phyloP scores from a whole-genome alignment of 2,888 invertebrate genomes.

The Xestia ashworthii region DNA sequence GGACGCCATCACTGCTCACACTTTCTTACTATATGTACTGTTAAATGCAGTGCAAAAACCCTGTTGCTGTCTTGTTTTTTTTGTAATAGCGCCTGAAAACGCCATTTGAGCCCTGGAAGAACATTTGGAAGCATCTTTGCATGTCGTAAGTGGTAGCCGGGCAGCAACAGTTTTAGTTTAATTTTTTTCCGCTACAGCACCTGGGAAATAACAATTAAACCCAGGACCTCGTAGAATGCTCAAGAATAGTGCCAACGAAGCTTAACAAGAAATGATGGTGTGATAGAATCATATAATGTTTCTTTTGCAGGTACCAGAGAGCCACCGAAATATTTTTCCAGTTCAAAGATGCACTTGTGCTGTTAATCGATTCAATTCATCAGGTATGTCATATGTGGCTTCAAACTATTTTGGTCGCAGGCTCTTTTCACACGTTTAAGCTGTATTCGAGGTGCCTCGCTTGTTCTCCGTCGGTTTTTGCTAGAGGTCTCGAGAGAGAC shows the following conservation, averaged over 20 bases:
- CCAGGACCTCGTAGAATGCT: neutral
- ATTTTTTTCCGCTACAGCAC: neutral
- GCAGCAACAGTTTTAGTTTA: neutral
- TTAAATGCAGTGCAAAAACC: neutral
- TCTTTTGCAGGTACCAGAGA: conserved; percentile 79
- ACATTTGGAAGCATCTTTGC: neutral
- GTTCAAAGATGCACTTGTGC: conserved; percentile 83
- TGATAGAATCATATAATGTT: neutral
- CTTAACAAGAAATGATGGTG: neutral
- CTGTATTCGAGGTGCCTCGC: neutral
- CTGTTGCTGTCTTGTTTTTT: neutral
- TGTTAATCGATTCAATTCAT: conserved; percentile 85
- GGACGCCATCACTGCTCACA: neutral
- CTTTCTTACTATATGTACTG: neutral
- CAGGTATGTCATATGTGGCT: conserved; percentile 74
- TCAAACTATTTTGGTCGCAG: neutral
- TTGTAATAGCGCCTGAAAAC: neutral
- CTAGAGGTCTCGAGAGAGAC: neutral
- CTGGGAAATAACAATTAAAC: neutral
- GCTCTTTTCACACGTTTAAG: neutral
- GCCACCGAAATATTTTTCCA: conserved; percentile 84
- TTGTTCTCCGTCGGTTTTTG: neutral
- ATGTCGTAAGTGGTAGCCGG: neutral
- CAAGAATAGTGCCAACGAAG: neutral
- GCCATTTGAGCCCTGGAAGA: neutral